Evolutionary conservation across 2,113 vertebrate genomes (phyloP).

Genomic region (Geococcyx californianus): DNA sequence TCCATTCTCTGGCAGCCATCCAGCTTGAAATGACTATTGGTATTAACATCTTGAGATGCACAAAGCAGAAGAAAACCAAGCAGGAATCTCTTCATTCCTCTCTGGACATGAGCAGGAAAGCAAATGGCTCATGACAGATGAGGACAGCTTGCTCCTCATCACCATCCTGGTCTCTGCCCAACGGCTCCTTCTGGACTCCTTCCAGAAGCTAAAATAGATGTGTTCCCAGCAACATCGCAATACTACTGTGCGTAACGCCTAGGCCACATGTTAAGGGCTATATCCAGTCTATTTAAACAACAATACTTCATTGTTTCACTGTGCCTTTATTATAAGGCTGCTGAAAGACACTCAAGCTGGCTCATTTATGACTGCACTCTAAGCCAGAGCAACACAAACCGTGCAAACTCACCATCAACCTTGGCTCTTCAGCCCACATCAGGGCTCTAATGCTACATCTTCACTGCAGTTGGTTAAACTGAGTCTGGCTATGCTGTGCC

Average conservation of each 20-base stretch:
- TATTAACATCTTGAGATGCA: conserved; percentile 35
- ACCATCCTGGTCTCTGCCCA: background rate
- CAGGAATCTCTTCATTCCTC: conserved; percentile 23
- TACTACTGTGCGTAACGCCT: background rate
- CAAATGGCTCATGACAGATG: background rate
- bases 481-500: background rate
- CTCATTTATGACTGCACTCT: rapidly evolving
- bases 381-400: background rate
- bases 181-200: background rate
- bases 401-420: background rate
- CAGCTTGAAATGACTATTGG: conserved; percentile 33
- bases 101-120: background rate
- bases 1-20: conserved; percentile 13
- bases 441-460: background rate
- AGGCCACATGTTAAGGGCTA: background rate
- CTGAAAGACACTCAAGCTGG: background rate
- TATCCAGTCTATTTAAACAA: background rate
- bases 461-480: background rate
- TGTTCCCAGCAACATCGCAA: background rate
- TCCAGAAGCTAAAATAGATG: background rate
- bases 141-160: background rate
- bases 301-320: background rate
- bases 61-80: background rate
- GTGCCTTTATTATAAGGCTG: background rate
- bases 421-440: background rate